Evolutionary conservation across 2,888 invertebrate genomes (phyloP).

Genomic region (Drosophila fungiperda): DNA sequence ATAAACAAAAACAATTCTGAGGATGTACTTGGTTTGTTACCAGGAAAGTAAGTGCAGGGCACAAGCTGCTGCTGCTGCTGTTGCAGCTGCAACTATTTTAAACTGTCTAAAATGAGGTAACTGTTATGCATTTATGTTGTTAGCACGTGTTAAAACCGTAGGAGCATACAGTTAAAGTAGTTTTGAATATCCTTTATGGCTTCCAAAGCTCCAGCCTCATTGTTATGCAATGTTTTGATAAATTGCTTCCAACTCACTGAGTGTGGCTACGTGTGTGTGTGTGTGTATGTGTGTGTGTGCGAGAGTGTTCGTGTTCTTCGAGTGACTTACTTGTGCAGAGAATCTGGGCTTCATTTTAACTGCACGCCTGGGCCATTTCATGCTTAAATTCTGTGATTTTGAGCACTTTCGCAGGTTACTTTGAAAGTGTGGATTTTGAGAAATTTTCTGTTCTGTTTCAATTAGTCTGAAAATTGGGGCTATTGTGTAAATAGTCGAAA

Average conservation of each 20-base stretch:
- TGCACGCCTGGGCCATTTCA: background rate
- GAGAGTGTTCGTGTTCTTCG: slow-evolving; percentile 7
- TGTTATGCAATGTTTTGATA: slow-evolving; percentile 69
- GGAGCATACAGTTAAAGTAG: slow-evolving; percentile 48
- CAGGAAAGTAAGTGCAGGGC: background rate
- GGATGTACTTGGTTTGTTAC: background rate
- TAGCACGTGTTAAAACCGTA: slow-evolving; percentile 66
- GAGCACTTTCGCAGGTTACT: background rate
- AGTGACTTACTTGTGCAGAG: background rate
- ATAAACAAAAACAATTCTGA: background rate
- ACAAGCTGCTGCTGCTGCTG: slow-evolving; percentile 1
- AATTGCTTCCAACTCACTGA: slow-evolving; percentile 51
- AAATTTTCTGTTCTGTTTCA: background rate
- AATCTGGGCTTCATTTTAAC: slow-evolving; percentile 15
- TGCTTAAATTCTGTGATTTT: slow-evolving; percentile 6
- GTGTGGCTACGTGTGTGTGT: background rate
- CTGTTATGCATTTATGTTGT: slow-evolving; percentile 52
- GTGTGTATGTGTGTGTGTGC: background rate
- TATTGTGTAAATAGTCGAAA: background rate
- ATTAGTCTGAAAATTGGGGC: slow-evolving; percentile 3
- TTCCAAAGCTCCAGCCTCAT: slow-evolving; percentile 25
- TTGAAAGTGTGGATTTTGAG: background rate
- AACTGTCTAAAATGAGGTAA: slow-evolving; percentile 2
- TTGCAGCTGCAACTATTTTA: background rate
- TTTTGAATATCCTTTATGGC: slow-evolving; percentile 67